Evolutionary conservation across 64 coral and sea anemone species (phyloP), one percentile per base, ranked within the genome.

Genomic region (Astreopora myriophthalma): DNA sequence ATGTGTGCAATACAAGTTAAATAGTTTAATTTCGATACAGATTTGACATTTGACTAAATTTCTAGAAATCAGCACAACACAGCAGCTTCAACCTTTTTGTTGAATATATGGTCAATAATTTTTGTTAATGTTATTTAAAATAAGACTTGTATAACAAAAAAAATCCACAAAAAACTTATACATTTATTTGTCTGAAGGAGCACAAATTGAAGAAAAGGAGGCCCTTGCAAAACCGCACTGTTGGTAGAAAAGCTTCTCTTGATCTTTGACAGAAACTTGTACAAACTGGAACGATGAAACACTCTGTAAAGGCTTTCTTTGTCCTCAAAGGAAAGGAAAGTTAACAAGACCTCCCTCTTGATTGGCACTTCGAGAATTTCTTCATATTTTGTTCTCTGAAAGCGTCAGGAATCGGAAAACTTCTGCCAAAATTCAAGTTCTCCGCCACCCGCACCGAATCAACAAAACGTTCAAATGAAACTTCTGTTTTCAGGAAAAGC

Each of bases 211-310:
- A 23, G n/a, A 60, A 60, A 83, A 64, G 32, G 39, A 1, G n/a
- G 13, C 14, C 35, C 57, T 65, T 83, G 79, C 10, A 83, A 64
- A 83, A 83, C 14, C 19, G 17, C 8, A 24, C 8, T 64, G 55
- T 63, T 83, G 57, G 31, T 62, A 64, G 79, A 20, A 62, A 38
- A 62, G 52, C 26, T 81, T 81, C 78, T 79, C 52, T 81, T 46
- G 42, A 31, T 55, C 75, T 79, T 36, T 61, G 4, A 35, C 78
- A 31, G 49, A 62, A 63, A 76, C 40, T 12, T 25, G 42, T 51
- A 5, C 40, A 52, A 78, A 83, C 79, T 83, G 79, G 79, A 39
- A 63, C 55, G 19, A n/a, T 32, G 34, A 83, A 83, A 83, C 44
- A 31, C 75, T 52, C 24, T 27, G 27, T 3, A 79, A 52, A 51